Conservation (phyloP, 2,888 invertebrate genomes). For the Drosophila testacea region DNA sequence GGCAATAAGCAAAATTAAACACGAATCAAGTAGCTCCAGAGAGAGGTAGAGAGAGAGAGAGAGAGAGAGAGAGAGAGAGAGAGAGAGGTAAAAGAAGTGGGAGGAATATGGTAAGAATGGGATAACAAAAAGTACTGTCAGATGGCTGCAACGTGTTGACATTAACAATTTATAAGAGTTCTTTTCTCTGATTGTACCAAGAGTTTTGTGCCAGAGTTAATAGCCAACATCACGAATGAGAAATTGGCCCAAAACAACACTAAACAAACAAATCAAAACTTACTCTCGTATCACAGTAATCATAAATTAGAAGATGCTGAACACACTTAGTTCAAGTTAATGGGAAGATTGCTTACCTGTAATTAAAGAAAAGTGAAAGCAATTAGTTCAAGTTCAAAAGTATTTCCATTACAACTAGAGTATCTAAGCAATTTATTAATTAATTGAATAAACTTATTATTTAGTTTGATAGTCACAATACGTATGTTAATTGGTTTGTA, state of each 20-base stretch:
- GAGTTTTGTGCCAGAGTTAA: slow-evolving; percentile 9
- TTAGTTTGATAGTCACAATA: too few species aligned
- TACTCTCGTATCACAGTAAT: slow-evolving; percentile 3
- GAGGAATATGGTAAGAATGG: not conserved
- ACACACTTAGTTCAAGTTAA: not conserved
- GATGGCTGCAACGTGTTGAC: slow-evolving; percentile 59
- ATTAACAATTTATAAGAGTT: slow-evolving; percentile 58
- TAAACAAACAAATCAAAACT: slow-evolving; percentile 7
- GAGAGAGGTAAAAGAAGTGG: too few species aligned
- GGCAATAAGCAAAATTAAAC: slow-evolving; percentile 76
- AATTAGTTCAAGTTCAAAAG: slow-evolving; percentile 9
- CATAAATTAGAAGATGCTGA: not conserved
- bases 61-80: not conserved
- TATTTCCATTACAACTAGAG: not conserved
- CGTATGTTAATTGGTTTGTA: too few species aligned
- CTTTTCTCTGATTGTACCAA: slow-evolving; percentile 10
- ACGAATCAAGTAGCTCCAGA: slow-evolving; percentile 63
- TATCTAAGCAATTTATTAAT: not conserved
- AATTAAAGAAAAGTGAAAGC: slow-evolving; percentile 27
- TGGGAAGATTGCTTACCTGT: slow-evolving; percentile 55
- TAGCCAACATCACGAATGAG: not conserved
- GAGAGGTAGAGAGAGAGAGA: not conserved
- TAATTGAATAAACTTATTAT: too few species aligned
- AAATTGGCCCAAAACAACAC: slow-evolving; percentile 9
- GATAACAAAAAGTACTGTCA: not conserved